Percentiles rank a stretch among this genome's conserved stretches.
These are phyloP conservation scores for Acanthurus lineatus DNA, from an alignment of 2,797 vertebrate genomes.

Conservation along the genomic window DNA sequence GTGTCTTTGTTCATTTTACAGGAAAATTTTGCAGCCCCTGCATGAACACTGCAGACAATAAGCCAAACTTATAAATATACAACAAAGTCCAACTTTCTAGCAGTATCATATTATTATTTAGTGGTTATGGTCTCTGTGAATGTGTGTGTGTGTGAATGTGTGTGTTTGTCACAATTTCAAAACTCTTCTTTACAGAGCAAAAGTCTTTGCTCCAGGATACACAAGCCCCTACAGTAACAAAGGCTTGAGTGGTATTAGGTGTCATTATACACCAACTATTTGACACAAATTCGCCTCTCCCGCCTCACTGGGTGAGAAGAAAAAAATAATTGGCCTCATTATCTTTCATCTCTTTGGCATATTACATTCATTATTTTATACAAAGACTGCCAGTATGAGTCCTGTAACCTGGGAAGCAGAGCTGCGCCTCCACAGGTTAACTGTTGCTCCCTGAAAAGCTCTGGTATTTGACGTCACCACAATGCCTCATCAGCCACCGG, in stretches of 20 bases:
- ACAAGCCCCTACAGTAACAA: conserved; percentile 60
- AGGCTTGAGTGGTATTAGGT: conserved; percentile 69
- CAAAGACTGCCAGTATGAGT: conserved; percentile 77
- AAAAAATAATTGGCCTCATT: conserved; percentile 81
- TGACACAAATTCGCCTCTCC: conserved; percentile 75
- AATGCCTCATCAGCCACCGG: conserved; percentile 83
- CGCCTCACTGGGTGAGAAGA: conserved; percentile 61
- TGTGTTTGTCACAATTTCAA: conserved; percentile 47
- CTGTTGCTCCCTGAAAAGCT: conserved; percentile 73
- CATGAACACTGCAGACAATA: conserved; percentile 35
- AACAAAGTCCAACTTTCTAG: conserved; percentile 35
- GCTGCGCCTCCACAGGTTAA: conserved; percentile 77
- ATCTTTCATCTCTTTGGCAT: conserved; percentile 80
- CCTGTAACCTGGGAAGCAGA: conserved; percentile 77
- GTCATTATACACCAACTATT: conserved; percentile 75
- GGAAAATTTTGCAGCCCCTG: conserved; percentile 38
- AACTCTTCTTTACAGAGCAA: conserved; percentile 38
- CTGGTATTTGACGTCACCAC: conserved; percentile 79
- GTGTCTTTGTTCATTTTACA: conserved; percentile 54
- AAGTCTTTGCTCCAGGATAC: conserved; percentile 60
- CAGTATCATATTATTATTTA: conserved; percentile 49
- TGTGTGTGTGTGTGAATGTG: conserved; percentile 10
- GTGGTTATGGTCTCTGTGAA: conserved; percentile 17
- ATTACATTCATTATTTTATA: conserved; percentile 81
- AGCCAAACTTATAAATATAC: conserved; percentile 26